Base-by-base conservation (phyloP, 1,140 invertebrate species). In the Reticulitermes speratus region DNA sequence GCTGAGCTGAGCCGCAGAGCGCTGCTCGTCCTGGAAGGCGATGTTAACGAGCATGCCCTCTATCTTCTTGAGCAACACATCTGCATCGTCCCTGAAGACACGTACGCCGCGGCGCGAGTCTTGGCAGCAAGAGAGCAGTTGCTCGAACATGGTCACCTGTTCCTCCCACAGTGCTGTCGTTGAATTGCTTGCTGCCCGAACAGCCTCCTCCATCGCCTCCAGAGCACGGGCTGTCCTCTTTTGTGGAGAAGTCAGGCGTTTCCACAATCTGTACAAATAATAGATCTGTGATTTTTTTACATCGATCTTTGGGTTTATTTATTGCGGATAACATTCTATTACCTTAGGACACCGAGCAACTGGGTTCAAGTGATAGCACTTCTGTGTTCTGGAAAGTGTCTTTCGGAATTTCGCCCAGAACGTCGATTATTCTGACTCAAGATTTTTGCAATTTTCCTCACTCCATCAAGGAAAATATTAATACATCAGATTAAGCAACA, bases 161-260 rank as follows among this genome's bases (percentile, higher is more conserved):
- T 65, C 86, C 59, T 82, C 84, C 86, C 38, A 86, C 55, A 84
- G 52, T 32, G 87, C 86, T n/a, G 87, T 84, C 21, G 87, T 86
- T 3, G 44, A 30, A 65, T 87, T 84, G 23, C 83, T 82, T 19
- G 86, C 32, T 25, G 85, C 48, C 12, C 82, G 59, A 25, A 86
- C 44, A 3, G 87, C 55, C 45, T 84, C 44, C 45, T 86, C 84
- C 82, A 87, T 30, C 11, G 84, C 83, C 85, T 88, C 87, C 44
- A 87, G 44, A 25, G 86, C 87, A 19, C 87, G 83, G 11, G 87
- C 69, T 23, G 87, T 84, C 44, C 84, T 86, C 83, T 87, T 87
- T 38, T 65, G 69, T 82, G 87, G 87, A 7, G 69, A 48, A 1
- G 83, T 85, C 83, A 87, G 69, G 23, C 87, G 87, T 38, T 84